Base-by-base conservation (phyloP, 2,888 invertebrate species). In the Synanthedon formicaeformis region DNA sequence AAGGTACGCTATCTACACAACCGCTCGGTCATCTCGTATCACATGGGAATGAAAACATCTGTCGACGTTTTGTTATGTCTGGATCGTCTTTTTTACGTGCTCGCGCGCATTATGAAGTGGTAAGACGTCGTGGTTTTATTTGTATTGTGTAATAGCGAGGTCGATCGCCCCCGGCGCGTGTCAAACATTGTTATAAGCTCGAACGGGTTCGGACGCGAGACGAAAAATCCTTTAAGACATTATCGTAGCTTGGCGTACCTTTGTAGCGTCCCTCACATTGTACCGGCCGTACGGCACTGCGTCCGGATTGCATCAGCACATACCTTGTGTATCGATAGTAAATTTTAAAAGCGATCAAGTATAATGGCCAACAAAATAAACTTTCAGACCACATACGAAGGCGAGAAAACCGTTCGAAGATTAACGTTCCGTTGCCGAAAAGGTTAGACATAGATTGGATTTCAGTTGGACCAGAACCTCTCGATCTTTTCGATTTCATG, bases 31-130 rank as follows among this genome's bases (percentile, higher is more conserved):
- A 72, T 75, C 75, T 73, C 67, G 69, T 78, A 81, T 80, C 78
- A 80, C 75, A 78, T 77, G 77, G 72, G 79, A 83, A 80, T 81
- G 75, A 79, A 81, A 83, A 82, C 79, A 81, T 81, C 80, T 82
- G 83, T 83, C 79, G 78, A 79, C 78, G 74, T 81, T 74, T 74
- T 64, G 66, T 73, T 71, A 69, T 67, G 73, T 67, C 71, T 66
- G 67, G 66, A 64, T 65, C 49, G 16, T 49, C 23, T 53, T 71
- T 60, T 69, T 73, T 70, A 67, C 67, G 67, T 69, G 69, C 68
- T 66, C 69, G 63, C 62, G 67, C 69, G 63, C 62, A 69, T 75
- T 73, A 71, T 77, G 71, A 68, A 70, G 69, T 69, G 67, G 65
- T 69, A 64, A 58, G 67, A 60, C 60, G 66, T 65, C 54, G 61